Evolutionary conservation across 2,797 vertebrate species (phyloP).

Genomic region (Rhinatrema bivittatum): DNA sequence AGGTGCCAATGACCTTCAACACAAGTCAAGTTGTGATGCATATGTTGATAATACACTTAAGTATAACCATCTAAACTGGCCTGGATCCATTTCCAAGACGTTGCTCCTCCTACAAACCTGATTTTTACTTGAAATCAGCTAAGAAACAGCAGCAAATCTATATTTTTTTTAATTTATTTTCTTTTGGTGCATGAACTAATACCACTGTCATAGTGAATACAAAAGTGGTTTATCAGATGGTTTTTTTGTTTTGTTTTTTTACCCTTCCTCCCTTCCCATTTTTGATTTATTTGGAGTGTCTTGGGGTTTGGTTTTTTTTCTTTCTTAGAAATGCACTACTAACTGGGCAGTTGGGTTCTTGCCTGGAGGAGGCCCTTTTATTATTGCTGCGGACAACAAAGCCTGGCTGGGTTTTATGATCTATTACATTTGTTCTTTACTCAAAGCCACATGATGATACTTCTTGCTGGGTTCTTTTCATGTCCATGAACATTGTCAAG

Average conservation of each 20-base stretch:
- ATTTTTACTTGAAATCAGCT: conserved; percentile 69
- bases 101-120: conserved; percentile 44
- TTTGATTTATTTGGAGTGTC: conserved; percentile 25
- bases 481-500: conserved; percentile 68
- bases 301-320: no score
- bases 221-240: conserved; percentile 46
- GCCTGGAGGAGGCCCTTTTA: conserved; percentile 56
- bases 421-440: conserved; percentile 60
- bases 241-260: conserved; percentile 5
- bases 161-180: conserved; percentile 32
- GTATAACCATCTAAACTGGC: conserved; percentile 52
- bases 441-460: conserved; percentile 58
- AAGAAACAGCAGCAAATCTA: conserved; percentile 39
- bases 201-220: conserved; percentile 51
- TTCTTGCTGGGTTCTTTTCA: conserved; percentile 60
- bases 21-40: conserved; percentile 49
- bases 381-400: conserved; percentile 63
- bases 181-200: conserved; percentile 53
- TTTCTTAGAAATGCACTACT: conserved; percentile 57
- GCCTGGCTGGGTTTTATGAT: conserved; percentile 53
- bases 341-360: conserved; percentile 39
- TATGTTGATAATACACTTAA: conserved; percentile 52
- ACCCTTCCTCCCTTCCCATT: no score
- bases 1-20: conserved; percentile 39
- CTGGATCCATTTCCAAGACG: conserved; percentile 52